A percentile compares a stretch with the other conserved stretches of the same genome.
Evolutionary conservation across 2,113 vertebrate species (phyloP).

Genomic region (Procavia capensis): DNA sequence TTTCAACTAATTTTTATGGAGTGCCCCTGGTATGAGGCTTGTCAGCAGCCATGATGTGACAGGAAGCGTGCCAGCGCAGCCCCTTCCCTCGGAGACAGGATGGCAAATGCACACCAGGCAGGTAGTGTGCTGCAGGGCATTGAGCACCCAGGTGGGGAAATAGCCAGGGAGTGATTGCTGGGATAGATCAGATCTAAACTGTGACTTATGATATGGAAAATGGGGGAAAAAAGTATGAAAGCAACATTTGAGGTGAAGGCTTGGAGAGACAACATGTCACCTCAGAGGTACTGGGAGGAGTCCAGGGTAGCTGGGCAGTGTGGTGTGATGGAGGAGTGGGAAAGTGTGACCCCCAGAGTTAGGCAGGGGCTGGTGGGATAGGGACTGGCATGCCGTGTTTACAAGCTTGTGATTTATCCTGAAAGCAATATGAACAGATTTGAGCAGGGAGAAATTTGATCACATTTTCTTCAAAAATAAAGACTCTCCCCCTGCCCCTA

Average conservation of each 20-base stretch:
- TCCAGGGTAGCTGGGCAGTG: fast-evolving
- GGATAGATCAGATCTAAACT: not conserved
- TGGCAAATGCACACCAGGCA: not conserved
- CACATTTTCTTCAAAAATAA: not conserved
- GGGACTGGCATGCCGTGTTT: not conserved
- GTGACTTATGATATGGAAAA: not conserved
- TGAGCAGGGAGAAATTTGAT: not conserved
- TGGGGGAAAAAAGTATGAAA: not conserved
- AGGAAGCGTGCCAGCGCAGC: no score
- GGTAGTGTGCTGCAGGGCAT: not conserved
- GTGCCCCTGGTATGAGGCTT: not conserved
- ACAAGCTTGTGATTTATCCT: not conserved
- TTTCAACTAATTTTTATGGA: not conserved
- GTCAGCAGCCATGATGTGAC: no score
- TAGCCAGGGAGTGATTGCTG: not conserved
- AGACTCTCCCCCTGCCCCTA: no score
- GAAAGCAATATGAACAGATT: not conserved
- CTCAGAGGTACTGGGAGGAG: not conserved
- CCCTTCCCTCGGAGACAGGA: not conserved
- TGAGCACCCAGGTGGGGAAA: no score
- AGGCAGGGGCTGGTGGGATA: not conserved
- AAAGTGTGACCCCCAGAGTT: not conserved
- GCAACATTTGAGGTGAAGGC: not conserved
- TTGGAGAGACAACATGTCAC: not conserved
- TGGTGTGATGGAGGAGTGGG: fast-evolving